A percentile compares a stretch with the other conserved stretches of the same genome.
Conservation (phyloP, 2,113 vertebrate species). For the Sceloporus undulatus region DNA sequence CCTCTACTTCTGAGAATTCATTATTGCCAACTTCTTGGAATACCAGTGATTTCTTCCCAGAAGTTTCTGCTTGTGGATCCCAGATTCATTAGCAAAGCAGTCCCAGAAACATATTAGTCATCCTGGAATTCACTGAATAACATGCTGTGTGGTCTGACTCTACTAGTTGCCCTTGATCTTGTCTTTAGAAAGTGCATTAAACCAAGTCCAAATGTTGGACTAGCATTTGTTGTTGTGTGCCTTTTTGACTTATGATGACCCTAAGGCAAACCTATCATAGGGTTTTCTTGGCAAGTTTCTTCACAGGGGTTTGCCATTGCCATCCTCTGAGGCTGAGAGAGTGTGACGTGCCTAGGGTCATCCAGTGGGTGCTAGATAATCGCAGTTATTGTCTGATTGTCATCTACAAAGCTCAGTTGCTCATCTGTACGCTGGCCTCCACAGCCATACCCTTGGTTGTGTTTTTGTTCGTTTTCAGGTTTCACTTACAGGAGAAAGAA, state of each 20-base stretch:
- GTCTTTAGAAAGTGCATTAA: background rate
- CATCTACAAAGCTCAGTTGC: background rate
- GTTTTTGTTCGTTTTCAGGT: background rate
- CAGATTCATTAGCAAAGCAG: background rate
- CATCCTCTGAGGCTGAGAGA: too few species aligned
- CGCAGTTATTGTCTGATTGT: background rate
- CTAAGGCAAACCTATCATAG: too few species aligned
- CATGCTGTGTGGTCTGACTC: background rate
- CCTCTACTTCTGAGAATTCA: background rate
- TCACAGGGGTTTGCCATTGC: too few species aligned
- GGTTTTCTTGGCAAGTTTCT: too few species aligned
- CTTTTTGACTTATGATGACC: too few species aligned
- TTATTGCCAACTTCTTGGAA: background rate
- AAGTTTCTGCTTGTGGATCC: background rate
- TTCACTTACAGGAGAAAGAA: background rate
- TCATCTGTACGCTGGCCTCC: background rate
- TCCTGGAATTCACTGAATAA: background rate
- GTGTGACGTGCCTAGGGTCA: too few species aligned
- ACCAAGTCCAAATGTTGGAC: background rate
- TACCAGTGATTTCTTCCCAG: background rate
- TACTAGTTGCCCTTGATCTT: background rate
- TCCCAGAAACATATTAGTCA: background rate
- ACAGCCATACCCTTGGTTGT: background rate
- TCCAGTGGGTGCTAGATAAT: too few species aligned
- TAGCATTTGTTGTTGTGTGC: background rate